Percentiles rank a stretch among this genome's conserved stretches.
These are phyloP conservation scores for Holotrichia oblita DNA, from an alignment of 1,140 invertebrate genomes.

Conservation along the genomic window DNA sequence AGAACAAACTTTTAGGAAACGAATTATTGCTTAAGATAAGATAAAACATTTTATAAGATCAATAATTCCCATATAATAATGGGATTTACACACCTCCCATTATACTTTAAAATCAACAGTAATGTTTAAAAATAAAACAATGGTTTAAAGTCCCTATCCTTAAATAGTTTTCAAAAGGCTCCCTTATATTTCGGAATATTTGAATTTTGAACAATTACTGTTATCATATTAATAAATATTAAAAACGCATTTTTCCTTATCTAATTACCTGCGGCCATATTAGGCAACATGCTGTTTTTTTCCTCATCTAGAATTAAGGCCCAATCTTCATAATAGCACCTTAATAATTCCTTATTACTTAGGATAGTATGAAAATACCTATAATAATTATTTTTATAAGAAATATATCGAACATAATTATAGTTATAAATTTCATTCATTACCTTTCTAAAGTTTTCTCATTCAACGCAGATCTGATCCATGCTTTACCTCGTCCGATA, in stretches of 20 bases:
- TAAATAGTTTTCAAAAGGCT: too few species aligned
- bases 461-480: constrained; percentile 86
- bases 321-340: constrained; percentile 85
- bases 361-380: constrained; percentile 80
- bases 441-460: constrained; percentile 87
- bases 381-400: constrained; percentile 51
- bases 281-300: constrained; percentile 77
- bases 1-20: too few species aligned
- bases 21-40: too few species aligned
- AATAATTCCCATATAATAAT: too few species aligned
- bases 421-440: not conserved
- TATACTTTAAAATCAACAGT: too few species aligned
- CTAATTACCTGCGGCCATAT: constrained; percentile 79
- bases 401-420: constrained; percentile 41
- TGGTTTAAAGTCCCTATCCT: too few species aligned
- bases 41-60: too few species aligned
- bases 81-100: too few species aligned
- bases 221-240: too few species aligned
- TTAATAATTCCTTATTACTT: constrained; percentile 69
- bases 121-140: too few species aligned
- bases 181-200: too few species aligned
- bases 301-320: constrained; percentile 83
- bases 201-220: not conserved
- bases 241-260: too few species aligned
- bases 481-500: constrained; percentile 83